These are phyloP conservation scores for Ametastegia equiseti DNA, from an alignment of 2,888 invertebrate species.

Conservation along the genomic window DNA sequence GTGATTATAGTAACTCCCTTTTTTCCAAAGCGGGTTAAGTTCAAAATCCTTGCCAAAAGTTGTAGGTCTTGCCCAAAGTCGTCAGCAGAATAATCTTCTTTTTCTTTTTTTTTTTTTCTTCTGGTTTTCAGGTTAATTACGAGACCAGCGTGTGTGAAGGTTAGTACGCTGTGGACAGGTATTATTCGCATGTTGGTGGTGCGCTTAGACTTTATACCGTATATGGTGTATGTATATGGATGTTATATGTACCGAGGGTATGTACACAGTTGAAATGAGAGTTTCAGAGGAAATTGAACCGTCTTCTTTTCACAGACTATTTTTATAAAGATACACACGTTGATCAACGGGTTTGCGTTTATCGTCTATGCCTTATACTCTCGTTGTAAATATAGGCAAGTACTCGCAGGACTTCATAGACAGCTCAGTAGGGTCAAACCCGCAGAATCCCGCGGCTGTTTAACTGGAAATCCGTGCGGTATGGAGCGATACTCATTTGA, in stretches of 20 bases:
- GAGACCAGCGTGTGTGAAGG: not conserved
- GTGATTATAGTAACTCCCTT: too few relatives aligned
- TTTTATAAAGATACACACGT: constrained; percentile 3
- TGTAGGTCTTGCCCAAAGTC: too few relatives aligned
- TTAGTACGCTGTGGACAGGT: not conserved
- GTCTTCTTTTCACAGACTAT: constrained; percentile 19
- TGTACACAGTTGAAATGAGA: constrained; percentile 43
- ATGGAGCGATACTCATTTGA: constrained; percentile 1
- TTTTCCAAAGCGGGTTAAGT: too few relatives aligned
- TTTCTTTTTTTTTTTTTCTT: not conserved
- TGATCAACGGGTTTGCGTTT: not conserved
- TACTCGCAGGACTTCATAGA: not conserved
- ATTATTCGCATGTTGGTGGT: not conserved
- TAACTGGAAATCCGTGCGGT: not conserved
- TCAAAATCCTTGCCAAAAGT: too few relatives aligned
- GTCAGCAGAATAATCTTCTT: not conserved
- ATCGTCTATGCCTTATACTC: not conserved
- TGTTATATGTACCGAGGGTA: not conserved
- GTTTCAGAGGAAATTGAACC: constrained; percentile 26
- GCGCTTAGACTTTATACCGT: too few relatives aligned
- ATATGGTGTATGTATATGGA: not conserved
- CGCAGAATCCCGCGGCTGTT: not conserved
- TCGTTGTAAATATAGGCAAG: constrained; percentile 17
- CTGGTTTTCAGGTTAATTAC: not conserved
- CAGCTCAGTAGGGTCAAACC: not conserved